Conservation (phyloP, 2,888 invertebrate species). For the Nomada ferruginata region DNA sequence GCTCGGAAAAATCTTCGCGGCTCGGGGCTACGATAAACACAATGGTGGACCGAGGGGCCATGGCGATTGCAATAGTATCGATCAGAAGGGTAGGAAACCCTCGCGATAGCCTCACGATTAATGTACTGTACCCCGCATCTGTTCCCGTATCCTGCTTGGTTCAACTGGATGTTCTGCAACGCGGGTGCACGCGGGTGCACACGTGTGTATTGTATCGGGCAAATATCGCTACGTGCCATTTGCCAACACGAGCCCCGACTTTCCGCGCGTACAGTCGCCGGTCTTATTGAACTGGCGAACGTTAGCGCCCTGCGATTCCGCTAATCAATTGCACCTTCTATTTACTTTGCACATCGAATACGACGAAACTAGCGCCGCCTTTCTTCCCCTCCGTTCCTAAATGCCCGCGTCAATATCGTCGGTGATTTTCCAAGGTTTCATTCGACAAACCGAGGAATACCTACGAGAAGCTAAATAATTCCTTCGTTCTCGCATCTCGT, state of each 20-base stretch:
- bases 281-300: neutral
- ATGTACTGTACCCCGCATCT: slow-evolving; percentile 78
- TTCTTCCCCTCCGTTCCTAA: neutral
- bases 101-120: slow-evolving; percentile 70
- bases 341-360: neutral
- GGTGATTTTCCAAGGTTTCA: neutral
- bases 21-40: slow-evolving; percentile 27
- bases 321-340: neutral
- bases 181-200: slow-evolving; percentile 14
- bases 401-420: neutral
- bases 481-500: neutral
- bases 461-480: neutral
- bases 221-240: slow-evolving; percentile 28
- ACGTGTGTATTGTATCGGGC: slow-evolving; percentile 13
- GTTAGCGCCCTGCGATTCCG: neutral
- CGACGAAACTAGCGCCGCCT: neutral
- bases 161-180: slow-evolving; percentile 40
- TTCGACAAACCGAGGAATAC: slow-evolving; percentile 16
- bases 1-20: neutral
- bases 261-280: neutral
- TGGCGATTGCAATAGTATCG: slow-evolving; percentile 68
- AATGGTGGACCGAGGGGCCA: slow-evolving; percentile 49
- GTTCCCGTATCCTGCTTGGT: slow-evolving; percentile 68
- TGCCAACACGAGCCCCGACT: neutral
- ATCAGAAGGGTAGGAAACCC: slow-evolving; percentile 62